Conservation (phyloP, 1,140 invertebrate genomes). For the Psilanteris sp. region DNA sequence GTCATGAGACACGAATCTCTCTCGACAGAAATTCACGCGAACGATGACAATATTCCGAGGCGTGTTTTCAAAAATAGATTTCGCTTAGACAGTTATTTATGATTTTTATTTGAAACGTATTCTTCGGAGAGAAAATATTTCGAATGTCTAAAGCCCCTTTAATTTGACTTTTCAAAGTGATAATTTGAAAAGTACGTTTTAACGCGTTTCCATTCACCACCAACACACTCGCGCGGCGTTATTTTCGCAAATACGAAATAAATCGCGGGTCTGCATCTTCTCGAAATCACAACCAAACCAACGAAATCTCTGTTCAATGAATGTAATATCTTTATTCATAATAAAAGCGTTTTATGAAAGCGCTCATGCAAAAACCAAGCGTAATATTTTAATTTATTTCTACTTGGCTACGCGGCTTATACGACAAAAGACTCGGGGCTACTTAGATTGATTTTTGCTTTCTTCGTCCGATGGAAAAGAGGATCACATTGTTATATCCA, state of each 20-base stretch:
- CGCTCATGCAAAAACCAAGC: constrained; percentile 1
- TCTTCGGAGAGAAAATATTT: neutral
- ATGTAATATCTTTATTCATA: too few species aligned
- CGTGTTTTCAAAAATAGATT: constrained; percentile 28
- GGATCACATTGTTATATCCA: constrained; percentile 44
- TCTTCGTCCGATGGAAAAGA: constrained; percentile 33
- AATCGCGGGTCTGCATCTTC: too few species aligned
- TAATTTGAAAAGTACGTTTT: too few species aligned
- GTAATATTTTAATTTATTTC: constrained; percentile 33
- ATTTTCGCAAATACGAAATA: too few species aligned
- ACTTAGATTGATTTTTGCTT: constrained; percentile 40
- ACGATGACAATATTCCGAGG: constrained; percentile 11
- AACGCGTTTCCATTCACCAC: too few species aligned
- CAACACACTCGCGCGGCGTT: too few species aligned
- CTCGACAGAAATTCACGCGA: constrained; percentile 12
- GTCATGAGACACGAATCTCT: constrained; percentile 43
- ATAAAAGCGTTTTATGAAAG: neutral
- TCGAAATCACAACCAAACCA: too few species aligned
- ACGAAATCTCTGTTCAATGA: too few species aligned
- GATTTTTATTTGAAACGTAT: constrained; percentile 9
- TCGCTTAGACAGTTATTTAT: constrained; percentile 2
- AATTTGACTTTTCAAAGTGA: too few species aligned
- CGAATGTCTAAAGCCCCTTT: neutral
- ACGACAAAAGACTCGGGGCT: constrained; percentile 20
- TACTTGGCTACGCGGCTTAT: constrained; percentile 18